Base-by-base conservation (phyloP, 2,888 invertebrate genomes). In the Latrodectus hesperus region DNA sequence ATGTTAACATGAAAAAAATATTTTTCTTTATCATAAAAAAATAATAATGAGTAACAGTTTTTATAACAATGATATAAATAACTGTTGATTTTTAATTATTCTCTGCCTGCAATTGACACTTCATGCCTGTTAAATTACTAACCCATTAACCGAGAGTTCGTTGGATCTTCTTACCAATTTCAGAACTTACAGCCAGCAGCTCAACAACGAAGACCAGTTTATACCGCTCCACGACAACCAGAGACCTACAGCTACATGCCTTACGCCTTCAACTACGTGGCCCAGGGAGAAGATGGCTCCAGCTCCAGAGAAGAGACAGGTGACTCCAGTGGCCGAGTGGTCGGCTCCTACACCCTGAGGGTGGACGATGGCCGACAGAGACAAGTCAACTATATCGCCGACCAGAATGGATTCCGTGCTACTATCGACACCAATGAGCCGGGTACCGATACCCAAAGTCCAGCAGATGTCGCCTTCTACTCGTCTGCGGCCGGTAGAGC, bases 301-400 rank as follows among this genome's bases (percentile, higher is more conserved):
- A 88, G 88, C 67, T 86, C 89, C 8, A 72, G 86, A 55, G 83
- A 88, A 22, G 88, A 89, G 68, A 68, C 88, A 0, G 78, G 77
- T 3, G 89, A 89, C n/a, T 84, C 74, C 17, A 65, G 60, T 5
- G 89, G 89, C 10, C 70, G 88, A 52, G 89, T 90, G 9, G 88
- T 81, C 0, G 89, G 89, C 0, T 86, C 84, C 1, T 90, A 90
- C 79, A 84, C 89, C 17, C 64, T 90, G 60, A 68, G 79, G 1
- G 85, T 88, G 12, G 89, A 88, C 16, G 89, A 90, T 67, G 89
- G 89, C 12, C 77, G 88, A 5, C 71, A 74, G 11, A 53, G 89
- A 72, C 88, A 84, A 6, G 89, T 90, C 9, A 80, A 89, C 38
- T 90, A 90, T 70, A 68, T 86, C n/a, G 89, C 89, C 17, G 89